Evolutionary conservation across 30 jellyfish, hydroid and myxozoan species (phyloP).

Genomic region (Phacellophora camtschatica): DNA sequence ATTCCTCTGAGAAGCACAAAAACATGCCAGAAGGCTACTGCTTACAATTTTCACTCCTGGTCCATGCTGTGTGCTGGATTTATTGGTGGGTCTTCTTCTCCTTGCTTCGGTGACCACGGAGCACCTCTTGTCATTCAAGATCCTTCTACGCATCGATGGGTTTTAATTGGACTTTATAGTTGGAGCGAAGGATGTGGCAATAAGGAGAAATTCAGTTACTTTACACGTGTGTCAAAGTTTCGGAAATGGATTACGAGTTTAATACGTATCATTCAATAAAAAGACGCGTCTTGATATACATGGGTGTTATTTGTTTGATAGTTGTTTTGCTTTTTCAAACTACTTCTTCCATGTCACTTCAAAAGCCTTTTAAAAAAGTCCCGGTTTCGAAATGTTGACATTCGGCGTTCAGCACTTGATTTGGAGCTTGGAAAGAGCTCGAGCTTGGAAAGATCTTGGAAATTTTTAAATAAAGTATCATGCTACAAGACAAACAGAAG

Average conservation of each 20-base stretch:
- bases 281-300: not conserved
- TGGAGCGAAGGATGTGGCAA: constrained; percentile 95
- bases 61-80: constrained; percentile 88
- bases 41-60: constrained; percentile 59
- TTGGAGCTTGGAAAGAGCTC: no score
- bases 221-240: constrained; percentile 77
- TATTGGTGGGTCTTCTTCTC: constrained; percentile 53
- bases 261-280: not conserved
- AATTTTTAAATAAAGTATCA: no score
- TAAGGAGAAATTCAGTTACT: constrained; percentile 70
- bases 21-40: constrained; percentile 69
- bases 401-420: no score
- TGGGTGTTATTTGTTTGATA: no score
- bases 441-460: no score
- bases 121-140: constrained; percentile 81
- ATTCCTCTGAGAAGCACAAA: constrained; percentile 65
- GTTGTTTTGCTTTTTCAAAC: no score
- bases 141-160: constrained; percentile 78
- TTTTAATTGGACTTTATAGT: constrained; percentile 78
- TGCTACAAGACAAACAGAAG: no score
- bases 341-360: no score
- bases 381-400: no score
- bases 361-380: no score
- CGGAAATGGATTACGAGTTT: constrained; percentile 73
- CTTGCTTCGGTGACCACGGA: constrained; percentile 95